Evolutionary conservation across 1,140 invertebrate genomes (phyloP).

Genomic region (Leptonema lineaticorne): DNA sequence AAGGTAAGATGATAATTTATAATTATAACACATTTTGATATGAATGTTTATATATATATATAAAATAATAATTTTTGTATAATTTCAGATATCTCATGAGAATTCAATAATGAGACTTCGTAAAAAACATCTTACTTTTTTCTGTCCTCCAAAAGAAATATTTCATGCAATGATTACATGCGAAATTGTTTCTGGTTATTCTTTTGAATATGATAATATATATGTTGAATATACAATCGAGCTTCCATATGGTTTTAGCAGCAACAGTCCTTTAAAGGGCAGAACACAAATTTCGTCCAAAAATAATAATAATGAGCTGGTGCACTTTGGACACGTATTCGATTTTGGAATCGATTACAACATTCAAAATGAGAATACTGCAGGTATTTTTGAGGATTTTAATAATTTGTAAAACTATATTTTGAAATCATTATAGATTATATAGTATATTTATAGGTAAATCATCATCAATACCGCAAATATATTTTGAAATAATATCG

Average conservation of each 20-base stretch:
- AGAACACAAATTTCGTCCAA: constrained; percentile 43
- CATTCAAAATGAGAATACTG: constrained; percentile 11
- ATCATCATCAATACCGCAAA: constrained; percentile 26
- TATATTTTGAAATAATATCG: constrained; percentile 53
- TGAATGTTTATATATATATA: neutral
- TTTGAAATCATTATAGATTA: neutral
- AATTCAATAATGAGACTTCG: constrained; percentile 31
- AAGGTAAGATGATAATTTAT: neutral
- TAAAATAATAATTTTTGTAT: neutral
- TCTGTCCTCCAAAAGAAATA: constrained; percentile 44
- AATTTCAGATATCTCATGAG: constrained; percentile 28
- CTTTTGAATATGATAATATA: constrained; percentile 51
- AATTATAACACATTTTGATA: neutral
- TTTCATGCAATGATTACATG: constrained; percentile 44
- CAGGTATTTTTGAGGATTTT: neutral
- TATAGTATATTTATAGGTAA: neutral
- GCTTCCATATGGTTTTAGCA: constrained; percentile 41
- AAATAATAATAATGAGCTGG: constrained; percentile 36
- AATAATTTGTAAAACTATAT: neutral
- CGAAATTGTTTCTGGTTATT: constrained; percentile 47
- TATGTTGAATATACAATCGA: constrained; percentile 52
- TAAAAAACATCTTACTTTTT: constrained; percentile 44
- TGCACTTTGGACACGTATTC: constrained; percentile 35
- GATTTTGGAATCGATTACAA: constrained; percentile 32
- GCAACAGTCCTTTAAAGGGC: constrained; percentile 19